Evolutionary conservation across 2,888 invertebrate species (phyloP), one percentile per base, ranked within the genome.

Genomic region (Acholoe squamosa): DNA sequence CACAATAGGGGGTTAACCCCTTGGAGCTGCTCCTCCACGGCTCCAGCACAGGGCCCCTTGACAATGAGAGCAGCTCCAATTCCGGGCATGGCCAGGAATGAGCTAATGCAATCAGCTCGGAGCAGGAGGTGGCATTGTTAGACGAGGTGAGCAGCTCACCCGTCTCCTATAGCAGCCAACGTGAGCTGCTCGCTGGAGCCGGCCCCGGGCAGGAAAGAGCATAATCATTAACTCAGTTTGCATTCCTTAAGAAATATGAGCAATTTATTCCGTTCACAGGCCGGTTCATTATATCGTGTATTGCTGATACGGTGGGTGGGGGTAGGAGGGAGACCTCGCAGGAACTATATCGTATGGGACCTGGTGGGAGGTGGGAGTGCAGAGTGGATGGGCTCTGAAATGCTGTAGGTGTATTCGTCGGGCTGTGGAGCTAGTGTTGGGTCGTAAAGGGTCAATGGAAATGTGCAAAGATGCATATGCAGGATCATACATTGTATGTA

Each of bases 51-150:
- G 43, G 43, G 43, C 43, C 43, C 61, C 61, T 3, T n/a, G 61
- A 61, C 61, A 71, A 71, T 14, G 25, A 28, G 71, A 71, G 31
- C 71, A 5, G 25, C 71, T 71, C 71, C 14, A 22, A 71, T 71
- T 71, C 71, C 71, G 14, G 14, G 71, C 28, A 71, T 28, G 71
- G 25, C 28, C 25, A 14, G 71, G 28, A 71, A 71, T 71, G 71
- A 71, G 71, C 71, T 71, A 28, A 71, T 71, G 71, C 71, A 71
- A 71, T 71, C 28, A 71, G 71, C 61, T 61, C 61, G 19, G 61
- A 61, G 61, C 61, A 61, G 61, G 61, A 61, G 61, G 61, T 61
- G 22, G 22, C 61, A 61, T 61, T n/a, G 19, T 61, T n/a, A 61
- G 61, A 10, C 43, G 43, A 10, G 3, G 43, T 43, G 43, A 43